A percentile compares a stretch with the other conserved stretches of the same genome.
Evolutionary conservation across 1,140 invertebrate genomes (phyloP).

Genomic region (Centruroides vittatus): DNA sequence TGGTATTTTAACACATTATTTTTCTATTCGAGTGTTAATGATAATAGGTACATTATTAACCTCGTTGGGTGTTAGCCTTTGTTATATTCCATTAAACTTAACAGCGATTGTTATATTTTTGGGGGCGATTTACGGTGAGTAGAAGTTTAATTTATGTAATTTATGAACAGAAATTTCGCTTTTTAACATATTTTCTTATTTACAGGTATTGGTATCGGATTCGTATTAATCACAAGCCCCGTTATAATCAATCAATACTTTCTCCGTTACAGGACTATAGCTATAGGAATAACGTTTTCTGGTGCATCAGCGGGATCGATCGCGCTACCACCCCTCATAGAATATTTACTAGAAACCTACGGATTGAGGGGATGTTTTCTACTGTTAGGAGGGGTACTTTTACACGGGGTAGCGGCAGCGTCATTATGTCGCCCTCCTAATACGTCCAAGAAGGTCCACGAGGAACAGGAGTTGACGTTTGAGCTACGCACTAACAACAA

Average conservation of each 20-base stretch:
- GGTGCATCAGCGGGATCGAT: constrained; percentile 28
- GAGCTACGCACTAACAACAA: neutral
- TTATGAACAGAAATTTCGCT: too few relatives aligned
- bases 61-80: too few relatives aligned
- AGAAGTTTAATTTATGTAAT: too few relatives aligned
- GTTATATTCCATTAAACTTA: too few relatives aligned
- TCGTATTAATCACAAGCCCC: constrained; percentile 15
- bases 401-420: constrained; percentile 67
- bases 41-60: too few relatives aligned
- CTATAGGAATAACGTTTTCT: constrained; percentile 21
- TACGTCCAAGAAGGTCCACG: neutral
- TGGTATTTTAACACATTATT: too few relatives aligned
- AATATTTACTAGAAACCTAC: constrained; percentile 16
- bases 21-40: too few relatives aligned
- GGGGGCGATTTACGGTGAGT: too few relatives aligned
- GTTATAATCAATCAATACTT: constrained; percentile 16
- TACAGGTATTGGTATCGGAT: constrained; percentile 23
- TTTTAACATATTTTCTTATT: neutral
- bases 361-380: constrained; percentile 33
- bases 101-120: too few relatives aligned
- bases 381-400: constrained; percentile 58
- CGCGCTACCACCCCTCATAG: constrained; percentile 24
- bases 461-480: neutral
- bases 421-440: constrained; percentile 48
- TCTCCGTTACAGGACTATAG: constrained; percentile 1